Percentiles rank a stretch among this genome's conserved stretches.
Evolutionary conservation across 2,888 invertebrate genomes (phyloP).

Genomic region (Vandiemenella viatica): DNA sequence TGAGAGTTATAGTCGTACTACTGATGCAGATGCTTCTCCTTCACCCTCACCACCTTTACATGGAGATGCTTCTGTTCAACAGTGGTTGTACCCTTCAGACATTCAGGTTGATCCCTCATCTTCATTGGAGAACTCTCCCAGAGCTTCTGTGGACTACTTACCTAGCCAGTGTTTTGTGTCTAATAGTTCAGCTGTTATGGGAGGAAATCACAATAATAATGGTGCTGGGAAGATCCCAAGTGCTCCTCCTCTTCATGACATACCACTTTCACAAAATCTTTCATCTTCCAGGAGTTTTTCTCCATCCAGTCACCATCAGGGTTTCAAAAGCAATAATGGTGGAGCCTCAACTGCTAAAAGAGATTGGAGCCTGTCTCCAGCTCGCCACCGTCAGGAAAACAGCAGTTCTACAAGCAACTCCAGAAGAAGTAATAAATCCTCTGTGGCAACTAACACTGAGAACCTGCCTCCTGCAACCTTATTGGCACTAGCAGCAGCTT

Average conservation of each 20-base stretch:
- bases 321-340: background rate
- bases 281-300: constrained; percentile 21
- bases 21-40: constrained; percentile 45
- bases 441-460: constrained; percentile 11
- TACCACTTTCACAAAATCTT: constrained; percentile 3
- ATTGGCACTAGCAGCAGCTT: constrained; percentile 32
- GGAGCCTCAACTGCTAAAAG: background rate
- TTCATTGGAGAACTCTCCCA: constrained; percentile 31
- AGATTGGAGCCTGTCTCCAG: constrained; percentile 11
- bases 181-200: constrained; percentile 5
- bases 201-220: constrained; percentile 15
- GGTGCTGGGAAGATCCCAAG: constrained; percentile 13
- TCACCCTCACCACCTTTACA: constrained; percentile 36
- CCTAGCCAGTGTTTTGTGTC: constrained; percentile 32
- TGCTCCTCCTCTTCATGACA: constrained; percentile 13
- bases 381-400: constrained; percentile 6
- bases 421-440: constrained; percentile 7
- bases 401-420: constrained; percentile 3
- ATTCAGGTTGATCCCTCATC: constrained; percentile 35
- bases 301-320: constrained; percentile 18
- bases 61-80: constrained; percentile 31
- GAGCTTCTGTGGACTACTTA: constrained; percentile 34
- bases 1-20: constrained; percentile 69
- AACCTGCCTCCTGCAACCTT: constrained; percentile 40
- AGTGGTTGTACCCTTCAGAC: constrained; percentile 46